These are phyloP conservation scores for Halocynthia aurantium DNA, from an alignment of 23 tunicate species.

Conservation along the genomic window DNA sequence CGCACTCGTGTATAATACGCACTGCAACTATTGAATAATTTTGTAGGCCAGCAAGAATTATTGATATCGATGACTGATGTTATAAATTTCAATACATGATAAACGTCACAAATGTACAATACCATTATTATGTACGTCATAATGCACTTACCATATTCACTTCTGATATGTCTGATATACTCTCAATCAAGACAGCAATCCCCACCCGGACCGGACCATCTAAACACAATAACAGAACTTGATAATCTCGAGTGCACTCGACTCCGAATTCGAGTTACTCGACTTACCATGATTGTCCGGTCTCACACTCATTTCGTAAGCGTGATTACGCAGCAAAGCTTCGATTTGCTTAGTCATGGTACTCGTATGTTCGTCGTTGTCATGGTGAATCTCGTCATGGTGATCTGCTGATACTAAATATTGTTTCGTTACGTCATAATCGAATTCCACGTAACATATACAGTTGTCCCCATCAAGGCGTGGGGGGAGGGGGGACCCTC, in stretches of 20 bases:
- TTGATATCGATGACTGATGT: too few relatives aligned
- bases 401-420: too few relatives aligned
- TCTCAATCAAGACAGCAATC: slow-evolving; percentile 72
- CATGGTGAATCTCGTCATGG: too few relatives aligned
- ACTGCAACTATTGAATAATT: too few relatives aligned
- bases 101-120: neutral
- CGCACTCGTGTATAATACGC: too few relatives aligned
- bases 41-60: too few relatives aligned
- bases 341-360: slow-evolving; percentile 56
- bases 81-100: too few relatives aligned
- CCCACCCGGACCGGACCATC: slow-evolving; percentile 74
- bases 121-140: neutral
- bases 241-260: neutral
- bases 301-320: slow-evolving; percentile 66
- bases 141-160: slow-evolving; percentile 76
- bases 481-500: too few relatives aligned
- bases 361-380: slow-evolving; percentile 27
- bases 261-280: neutral
- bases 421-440: too few relatives aligned
- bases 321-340: slow-evolving; percentile 42
- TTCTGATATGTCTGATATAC: slow-evolving; percentile 96
- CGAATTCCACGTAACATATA: too few relatives aligned
- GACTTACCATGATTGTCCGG: slow-evolving; percentile 45
- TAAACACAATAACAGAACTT: slow-evolving; percentile 6
- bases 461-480: too few relatives aligned